phyloP scores from a whole-genome alignment of 2,113 vertebrate genomes.

The Symphodus melops region DNA sequence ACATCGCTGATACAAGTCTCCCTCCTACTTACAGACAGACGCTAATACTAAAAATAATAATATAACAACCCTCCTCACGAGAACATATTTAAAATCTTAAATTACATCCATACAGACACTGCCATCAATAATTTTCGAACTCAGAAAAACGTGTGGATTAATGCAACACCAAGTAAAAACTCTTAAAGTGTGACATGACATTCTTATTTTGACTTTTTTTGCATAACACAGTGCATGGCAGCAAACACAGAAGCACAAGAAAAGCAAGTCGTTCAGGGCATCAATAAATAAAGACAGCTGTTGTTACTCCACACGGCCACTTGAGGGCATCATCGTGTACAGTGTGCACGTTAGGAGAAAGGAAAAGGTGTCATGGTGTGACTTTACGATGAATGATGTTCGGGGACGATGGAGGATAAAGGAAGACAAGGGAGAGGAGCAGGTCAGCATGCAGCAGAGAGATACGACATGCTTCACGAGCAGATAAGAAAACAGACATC shows the following conservation, averaged over 20 bases:
- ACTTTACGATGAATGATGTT: slow-evolving; percentile 43
- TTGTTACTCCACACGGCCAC: slow-evolving; percentile 47
- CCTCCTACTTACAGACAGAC: slow-evolving; percentile 27
- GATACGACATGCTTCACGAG: slow-evolving; percentile 53
- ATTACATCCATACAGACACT: slow-evolving; percentile 71
- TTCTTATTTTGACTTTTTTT: slow-evolving; percentile 48
- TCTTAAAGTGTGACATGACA: slow-evolving; percentile 34
- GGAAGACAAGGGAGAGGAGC: slow-evolving; percentile 16
- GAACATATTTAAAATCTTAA: slow-evolving; percentile 50
- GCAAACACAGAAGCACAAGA: slow-evolving; percentile 61
- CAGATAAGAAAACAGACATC: slow-evolving; percentile 43
- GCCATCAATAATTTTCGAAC: slow-evolving; percentile 56
- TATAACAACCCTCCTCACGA: slow-evolving; percentile 33
- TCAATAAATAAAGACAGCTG: slow-evolving; percentile 45
- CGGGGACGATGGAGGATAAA: slow-evolving; percentile 15
- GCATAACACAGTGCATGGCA: slow-evolving; percentile 67
- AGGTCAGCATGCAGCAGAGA: slow-evolving; percentile 57
- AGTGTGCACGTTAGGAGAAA: slow-evolving; percentile 17
- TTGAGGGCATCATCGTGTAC: slow-evolving; percentile 44
- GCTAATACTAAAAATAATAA: slow-evolving; percentile 15
- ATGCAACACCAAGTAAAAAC: slow-evolving; percentile 46
- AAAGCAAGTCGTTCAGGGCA: slow-evolving; percentile 48
- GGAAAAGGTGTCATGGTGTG: slow-evolving; percentile 23
- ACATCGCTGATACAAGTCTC: slow-evolving; percentile 79
- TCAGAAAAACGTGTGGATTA: slow-evolving; percentile 38